Evolutionary conservation across 2,797 vertebrate species (phyloP), one percentile per base, ranked within the genome.

Genomic region (Rhodeus uyekii): DNA sequence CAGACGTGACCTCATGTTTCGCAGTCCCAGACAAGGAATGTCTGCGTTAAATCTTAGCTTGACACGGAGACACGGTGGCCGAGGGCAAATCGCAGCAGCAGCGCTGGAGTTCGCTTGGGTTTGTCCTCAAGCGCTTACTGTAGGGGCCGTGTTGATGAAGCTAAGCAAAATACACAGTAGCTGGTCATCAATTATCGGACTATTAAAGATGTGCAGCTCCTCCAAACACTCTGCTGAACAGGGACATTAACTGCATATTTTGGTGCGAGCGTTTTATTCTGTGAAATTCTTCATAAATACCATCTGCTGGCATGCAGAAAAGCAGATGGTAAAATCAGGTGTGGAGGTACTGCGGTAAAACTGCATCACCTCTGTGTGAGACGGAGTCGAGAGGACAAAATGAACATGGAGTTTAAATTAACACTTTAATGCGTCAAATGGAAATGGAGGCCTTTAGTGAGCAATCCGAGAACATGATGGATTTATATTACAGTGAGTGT

Each of bases 311-410:
- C 8, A 13, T 68, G 73, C 73, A 76, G 72, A 67, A 75, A 55
- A 71, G 65, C 78, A 80, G 78, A 81, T 81, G 83, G 74, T 55
- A 44, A 81, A 81, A 36, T 71, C 83, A 81, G 83, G 73, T 84
- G 83, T 60, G 32, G 14, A 63, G 48, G 58, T 67, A 69, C 72
- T 82, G 72, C 73, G 29, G 80, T 76, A 76, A 38, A 68, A 60
- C 29, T 65, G 63, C 46, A 39, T 63, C 58, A 55, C 39, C 78
- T 76, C 55, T 5, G 5, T 68, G 29, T 61, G 42, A 22, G 32
- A 44, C 2, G 50, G 36, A 53, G 53, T 2, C 3, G 42, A 64
- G 78, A 80, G 44, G 69, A 81, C 69, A 50, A 19, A 53, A 27
- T 27, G 4, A 36, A 44, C 18, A 27, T 1, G 18, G 29, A 14